Percentiles rank a stretch among this genome's conserved stretches.
These are phyloP conservation scores for Pasiphila rectangulata DNA, from an alignment of 2,888 invertebrate species.

Conservation along the genomic window DNA sequence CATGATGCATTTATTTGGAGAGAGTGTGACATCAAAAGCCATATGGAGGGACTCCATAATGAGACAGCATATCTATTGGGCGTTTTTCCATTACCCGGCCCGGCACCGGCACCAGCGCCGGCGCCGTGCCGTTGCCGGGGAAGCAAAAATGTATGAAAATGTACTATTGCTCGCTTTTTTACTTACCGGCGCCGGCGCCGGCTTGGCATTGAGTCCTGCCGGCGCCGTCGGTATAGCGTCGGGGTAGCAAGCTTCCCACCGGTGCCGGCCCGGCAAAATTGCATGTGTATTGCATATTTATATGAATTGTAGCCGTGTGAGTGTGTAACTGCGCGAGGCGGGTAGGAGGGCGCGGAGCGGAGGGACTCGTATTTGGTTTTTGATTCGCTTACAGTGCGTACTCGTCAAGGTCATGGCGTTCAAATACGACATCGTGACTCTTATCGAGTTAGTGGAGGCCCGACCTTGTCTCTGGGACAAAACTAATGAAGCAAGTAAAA, in stretches of 20 bases:
- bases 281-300: background rate
- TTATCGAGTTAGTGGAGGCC: slow-evolving; percentile 9
- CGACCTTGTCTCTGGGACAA: slow-evolving; percentile 11
- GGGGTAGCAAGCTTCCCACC: background rate
- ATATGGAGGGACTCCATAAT: too few species aligned
- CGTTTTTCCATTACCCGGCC: too few species aligned
- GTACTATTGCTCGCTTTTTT: too few species aligned
- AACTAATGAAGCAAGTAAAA: slow-evolving; percentile 17
- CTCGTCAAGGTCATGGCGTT: slow-evolving; percentile 10
- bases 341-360: background rate
- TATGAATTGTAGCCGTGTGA: background rate
- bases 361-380: background rate
- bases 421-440: slow-evolving; percentile 13
- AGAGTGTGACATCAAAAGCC: too few species aligned
- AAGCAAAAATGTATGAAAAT: too few species aligned
- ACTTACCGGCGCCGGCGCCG: background rate
- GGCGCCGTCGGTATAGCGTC: background rate
- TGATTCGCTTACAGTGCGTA: background rate
- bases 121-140: too few species aligned
- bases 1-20: too few species aligned
- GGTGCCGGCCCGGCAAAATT: background rate
- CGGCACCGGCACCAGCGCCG: too few species aligned
- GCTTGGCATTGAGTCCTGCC: background rate
- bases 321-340: background rate
- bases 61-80: too few species aligned